phyloP scores from a whole-genome alignment of 2,797 vertebrate genomes.

The Bovichtus variegatus region DNA sequence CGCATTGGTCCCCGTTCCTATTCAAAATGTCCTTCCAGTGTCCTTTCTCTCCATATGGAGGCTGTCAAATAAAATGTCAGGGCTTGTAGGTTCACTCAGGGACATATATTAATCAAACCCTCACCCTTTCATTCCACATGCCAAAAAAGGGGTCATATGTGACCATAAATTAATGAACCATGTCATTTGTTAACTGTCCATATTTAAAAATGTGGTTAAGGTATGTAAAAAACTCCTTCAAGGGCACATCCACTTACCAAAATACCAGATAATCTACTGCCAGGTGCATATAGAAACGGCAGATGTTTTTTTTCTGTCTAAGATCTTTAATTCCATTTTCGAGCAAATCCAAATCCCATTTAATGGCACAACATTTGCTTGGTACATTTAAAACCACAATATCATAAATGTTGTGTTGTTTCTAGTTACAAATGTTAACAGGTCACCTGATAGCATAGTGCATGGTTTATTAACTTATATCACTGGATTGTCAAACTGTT shows the following conservation, averaged over 20 bases:
- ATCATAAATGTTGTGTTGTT: slow-evolving; percentile 10
- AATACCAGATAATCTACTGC: slow-evolving; percentile 19
- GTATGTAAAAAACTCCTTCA: slow-evolving; percentile 15
- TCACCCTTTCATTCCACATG: slow-evolving; percentile 37
- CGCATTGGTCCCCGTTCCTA: slow-evolving; percentile 68
- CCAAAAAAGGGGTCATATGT: slow-evolving; percentile 30
- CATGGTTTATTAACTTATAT: slow-evolving; percentile 18
- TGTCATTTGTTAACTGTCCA: slow-evolving; percentile 2
- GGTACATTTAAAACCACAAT: slow-evolving; percentile 17
- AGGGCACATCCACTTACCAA: slow-evolving; percentile 17
- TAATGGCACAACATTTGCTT: slow-evolving; percentile 3
- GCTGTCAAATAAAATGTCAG: slow-evolving; percentile 64
- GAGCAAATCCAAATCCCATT: slow-evolving; percentile 30
- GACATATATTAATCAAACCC: slow-evolving; percentile 59
- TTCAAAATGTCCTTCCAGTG: slow-evolving; percentile 77
- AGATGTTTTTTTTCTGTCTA: slow-evolving; percentile 12
- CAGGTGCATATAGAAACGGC: slow-evolving; percentile 1
- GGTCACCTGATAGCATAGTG: not conserved
- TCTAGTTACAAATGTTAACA: not conserved
- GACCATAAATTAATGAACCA: slow-evolving; percentile 17
- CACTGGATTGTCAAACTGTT: slow-evolving; percentile 1
- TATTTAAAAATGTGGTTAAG: slow-evolving; percentile 30
- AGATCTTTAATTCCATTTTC: slow-evolving; percentile 5
- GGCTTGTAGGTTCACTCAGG: slow-evolving; percentile 31
- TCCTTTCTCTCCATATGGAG: slow-evolving; percentile 63